Evolutionary conservation across 2,888 invertebrate genomes (phyloP), one percentile per base, ranked within the genome.

Genomic region (Melanostoma mellinum): DNA sequence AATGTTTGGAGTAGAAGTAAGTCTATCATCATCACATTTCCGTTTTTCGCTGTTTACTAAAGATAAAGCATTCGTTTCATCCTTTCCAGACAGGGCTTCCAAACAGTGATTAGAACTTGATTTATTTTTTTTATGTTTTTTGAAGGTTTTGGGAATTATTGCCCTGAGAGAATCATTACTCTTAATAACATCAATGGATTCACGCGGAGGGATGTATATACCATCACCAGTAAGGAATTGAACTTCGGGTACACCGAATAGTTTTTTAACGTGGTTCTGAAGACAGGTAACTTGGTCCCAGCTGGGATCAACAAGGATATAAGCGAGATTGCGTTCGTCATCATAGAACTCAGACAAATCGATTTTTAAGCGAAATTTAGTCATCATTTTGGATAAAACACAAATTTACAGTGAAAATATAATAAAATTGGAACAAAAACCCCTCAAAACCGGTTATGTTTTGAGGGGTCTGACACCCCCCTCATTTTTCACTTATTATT

Each of bases 341-440:
- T 30, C 76, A 44, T 87, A 88, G 20, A 87, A 89, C 4, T 86
- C 63, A 0, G 87, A 86, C 36, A 88, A 44, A 60, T 89, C 88
- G 35, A 88, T 52, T 55, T 85, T 87, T 9, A 88, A 76, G 0
- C 86, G 48, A 80, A 86, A 86, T 53, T 85, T 86, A 40, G 42
- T 80, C 88, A 88, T 88, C n/a, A n/a, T n/a, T n/a, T n/a, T n/a
- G n/a, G n/a, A n/a, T n/a, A n/a, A n/a, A n/a, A n/a, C n/a, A n/a
- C n/a, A n/a, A n/a, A n/a, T n/a, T n/a, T n/a, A n/a, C n/a, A n/a
- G n/a, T n/a, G n/a, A n/a, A n/a, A n/a, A n/a, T n/a, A n/a, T n/a
- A n/a, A n/a, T n/a, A n/a, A n/a, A n/a, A n/a, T n/a, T n/a, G n/a
- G n/a, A n/a, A n/a, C n/a, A n/a, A n/a, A n/a, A n/a, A n/a, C n/a